Evolutionary conservation across 37 sponge, comb jelly and placozoan species (phyloP).

Genomic region (Ianthella basta): DNA sequence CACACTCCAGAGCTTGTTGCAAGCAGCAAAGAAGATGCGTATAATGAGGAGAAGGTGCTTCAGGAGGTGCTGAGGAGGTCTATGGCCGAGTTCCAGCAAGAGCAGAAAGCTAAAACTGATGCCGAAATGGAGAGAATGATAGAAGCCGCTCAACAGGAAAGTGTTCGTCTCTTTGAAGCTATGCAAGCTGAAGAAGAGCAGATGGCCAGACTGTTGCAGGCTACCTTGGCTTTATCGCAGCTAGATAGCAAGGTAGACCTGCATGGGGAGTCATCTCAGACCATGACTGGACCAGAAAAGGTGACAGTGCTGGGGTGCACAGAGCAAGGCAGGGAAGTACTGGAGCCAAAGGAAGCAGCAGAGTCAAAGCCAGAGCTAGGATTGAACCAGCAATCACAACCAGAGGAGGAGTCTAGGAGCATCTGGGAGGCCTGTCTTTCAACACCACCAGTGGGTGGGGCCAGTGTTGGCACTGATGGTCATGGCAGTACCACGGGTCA

Average conservation of each 20-base stretch:
- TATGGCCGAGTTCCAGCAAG: constrained; percentile 35
- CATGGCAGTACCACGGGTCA: too few species aligned
- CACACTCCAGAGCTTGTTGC: neutral
- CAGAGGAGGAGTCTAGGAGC: neutral
- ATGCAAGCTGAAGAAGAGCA: constrained; percentile 15
- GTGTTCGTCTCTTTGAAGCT: neutral
- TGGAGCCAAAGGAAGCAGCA: neutral
- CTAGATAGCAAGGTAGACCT: too few species aligned
- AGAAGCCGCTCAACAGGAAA: constrained; percentile 18
- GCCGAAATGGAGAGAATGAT: constrained; percentile 3
- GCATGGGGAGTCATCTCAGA: too few species aligned
- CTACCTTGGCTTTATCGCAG: too few species aligned
- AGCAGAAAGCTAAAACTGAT: neutral
- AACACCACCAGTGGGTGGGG: neutral
- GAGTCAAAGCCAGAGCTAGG: neutral
- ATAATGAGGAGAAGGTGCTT: constrained; percentile 50
- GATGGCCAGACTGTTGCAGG: constrained; percentile 11
- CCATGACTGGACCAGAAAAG: too few species aligned
- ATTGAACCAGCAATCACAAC: neutral
- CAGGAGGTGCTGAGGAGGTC: constrained; percentile 42
- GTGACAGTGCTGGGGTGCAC: neutral
- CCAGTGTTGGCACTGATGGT: neutral
- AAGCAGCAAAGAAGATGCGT: neutral
- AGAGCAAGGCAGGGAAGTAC: constrained; percentile 20
- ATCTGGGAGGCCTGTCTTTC: neutral